Evolutionary conservation across 2,888 invertebrate genomes (phyloP).

Genomic region (Leuctra nigra): DNA sequence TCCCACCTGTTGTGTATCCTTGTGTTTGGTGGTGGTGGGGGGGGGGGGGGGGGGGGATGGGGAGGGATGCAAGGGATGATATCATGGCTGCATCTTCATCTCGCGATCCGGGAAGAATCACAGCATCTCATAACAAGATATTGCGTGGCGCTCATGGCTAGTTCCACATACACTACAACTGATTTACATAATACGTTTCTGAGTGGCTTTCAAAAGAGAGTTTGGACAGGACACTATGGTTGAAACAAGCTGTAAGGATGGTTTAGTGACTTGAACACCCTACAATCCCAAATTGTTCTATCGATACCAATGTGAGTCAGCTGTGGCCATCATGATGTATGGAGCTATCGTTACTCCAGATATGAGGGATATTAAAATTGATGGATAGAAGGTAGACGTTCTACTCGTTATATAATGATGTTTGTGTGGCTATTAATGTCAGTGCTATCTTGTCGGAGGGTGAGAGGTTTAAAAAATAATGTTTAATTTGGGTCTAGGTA

Average conservation of each 20-base stretch:
- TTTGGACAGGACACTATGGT: constrained; percentile 1
- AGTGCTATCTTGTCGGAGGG: too few species aligned
- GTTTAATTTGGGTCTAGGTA: too few species aligned
- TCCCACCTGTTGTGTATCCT: neutral
- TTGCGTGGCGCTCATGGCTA: neutral
- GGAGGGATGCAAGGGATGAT: neutral
- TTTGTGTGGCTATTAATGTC: too few species aligned
- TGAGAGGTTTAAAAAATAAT: too few species aligned
- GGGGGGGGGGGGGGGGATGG: too few species aligned
- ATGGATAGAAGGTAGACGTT: too few species aligned
- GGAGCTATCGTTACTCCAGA: too few species aligned
- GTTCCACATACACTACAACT: neutral
- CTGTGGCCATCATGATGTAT: too few species aligned
- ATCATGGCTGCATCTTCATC: neutral
- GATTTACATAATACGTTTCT: constrained; percentile 32
- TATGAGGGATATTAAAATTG: too few species aligned
- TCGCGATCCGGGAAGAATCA: neutral
- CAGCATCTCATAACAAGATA: neutral
- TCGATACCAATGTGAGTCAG: constrained; percentile 16
- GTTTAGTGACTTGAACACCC: constrained; percentile 24
- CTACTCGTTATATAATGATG: too few species aligned
- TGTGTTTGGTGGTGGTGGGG: too few species aligned
- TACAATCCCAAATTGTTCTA: constrained; percentile 26
- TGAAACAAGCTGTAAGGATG: neutral
- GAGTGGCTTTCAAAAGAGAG: constrained; percentile 30